Evolutionary conservation across 1,140 invertebrate genomes (phyloP), one percentile per base, ranked within the genome.

Genomic region (Idris sp.): DNA sequence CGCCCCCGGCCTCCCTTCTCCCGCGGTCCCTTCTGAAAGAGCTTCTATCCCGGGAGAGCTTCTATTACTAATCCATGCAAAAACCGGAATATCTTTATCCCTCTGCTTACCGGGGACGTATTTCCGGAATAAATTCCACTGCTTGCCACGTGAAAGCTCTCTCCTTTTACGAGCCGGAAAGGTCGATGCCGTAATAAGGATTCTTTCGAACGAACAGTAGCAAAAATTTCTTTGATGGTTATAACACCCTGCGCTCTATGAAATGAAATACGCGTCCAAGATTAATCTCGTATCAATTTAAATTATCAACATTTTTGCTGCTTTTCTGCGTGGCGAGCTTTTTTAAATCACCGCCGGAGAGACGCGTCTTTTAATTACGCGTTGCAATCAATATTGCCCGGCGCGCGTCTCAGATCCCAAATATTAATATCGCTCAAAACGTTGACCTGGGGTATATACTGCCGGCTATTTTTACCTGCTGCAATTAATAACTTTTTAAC

Each of bases 31-130:
- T 81, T 76, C 82, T 81, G 83, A 84, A 83, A 86, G 83, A 81
- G 82, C 84, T 84, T 82, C 83, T 77, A 85, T 84, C 83, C 84
- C 84, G 82, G 79, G 82, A 83, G 84, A 86, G 84, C 83, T 85
- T 85, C 83, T 82, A 86, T 86, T 87, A 86, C 85, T 86, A 87
- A 86, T 85, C 84, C 84, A 87, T 86, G 85, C 85, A 87, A 87
- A 87, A 87, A 86, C 83, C 84, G 82, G 84, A 87, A 86, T 86
- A 87, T 85, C 84, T 85, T 87, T 85, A 87, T 86, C 84, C 84
- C 82, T 84, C 80, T 80, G 81, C 78, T 81, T 83, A 79, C 82
- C 80, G 81, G 82, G 80, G 82, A 85, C 83, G 84, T 87, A 86
- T 86, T 86, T 86, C 83, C 84, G 82, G 84, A 85, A 87, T 86